Evolutionary conservation across 1,140 invertebrate genomes (phyloP).

Genomic region (Trinorchestia longiramus): DNA sequence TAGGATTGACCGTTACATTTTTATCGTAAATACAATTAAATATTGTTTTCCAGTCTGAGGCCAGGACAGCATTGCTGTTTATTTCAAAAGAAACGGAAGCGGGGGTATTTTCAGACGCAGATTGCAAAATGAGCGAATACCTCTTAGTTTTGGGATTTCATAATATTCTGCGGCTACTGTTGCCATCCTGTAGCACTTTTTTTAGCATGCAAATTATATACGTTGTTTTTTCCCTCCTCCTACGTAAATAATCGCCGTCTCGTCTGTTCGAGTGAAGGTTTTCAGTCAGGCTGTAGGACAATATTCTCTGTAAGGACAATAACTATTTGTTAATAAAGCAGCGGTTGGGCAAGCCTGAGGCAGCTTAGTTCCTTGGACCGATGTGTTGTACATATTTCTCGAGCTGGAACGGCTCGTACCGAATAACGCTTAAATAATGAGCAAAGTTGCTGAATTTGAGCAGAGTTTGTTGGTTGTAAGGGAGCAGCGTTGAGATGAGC

Average conservation of each 20-base stretch:
- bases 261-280: not conserved
- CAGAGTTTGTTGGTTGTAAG: not conserved
- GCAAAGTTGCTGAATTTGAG: constrained; percentile 7
- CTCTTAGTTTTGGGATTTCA: not conserved
- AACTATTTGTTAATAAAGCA: not conserved
- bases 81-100: not conserved
- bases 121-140: not conserved
- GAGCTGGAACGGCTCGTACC: not conserved
- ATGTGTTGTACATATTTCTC: not conserved
- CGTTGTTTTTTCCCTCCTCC: not conserved
- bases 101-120: not conserved
- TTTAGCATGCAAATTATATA: not conserved
- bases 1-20: too few relatives aligned
- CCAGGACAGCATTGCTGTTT: too few relatives aligned
- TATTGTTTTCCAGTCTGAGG: too few relatives aligned
- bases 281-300: not conserved
- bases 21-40: too few relatives aligned
- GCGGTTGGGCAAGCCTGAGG: not conserved
- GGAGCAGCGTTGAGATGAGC: not conserved
- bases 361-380: not conserved
- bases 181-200: not conserved
- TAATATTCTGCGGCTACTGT: not conserved
- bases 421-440: not conserved
- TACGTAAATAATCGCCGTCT: not conserved
- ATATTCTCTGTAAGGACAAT: not conserved